Conservation (phyloP, 2,888 invertebrate genomes). For the Diloba caeruleocephala region DNA sequence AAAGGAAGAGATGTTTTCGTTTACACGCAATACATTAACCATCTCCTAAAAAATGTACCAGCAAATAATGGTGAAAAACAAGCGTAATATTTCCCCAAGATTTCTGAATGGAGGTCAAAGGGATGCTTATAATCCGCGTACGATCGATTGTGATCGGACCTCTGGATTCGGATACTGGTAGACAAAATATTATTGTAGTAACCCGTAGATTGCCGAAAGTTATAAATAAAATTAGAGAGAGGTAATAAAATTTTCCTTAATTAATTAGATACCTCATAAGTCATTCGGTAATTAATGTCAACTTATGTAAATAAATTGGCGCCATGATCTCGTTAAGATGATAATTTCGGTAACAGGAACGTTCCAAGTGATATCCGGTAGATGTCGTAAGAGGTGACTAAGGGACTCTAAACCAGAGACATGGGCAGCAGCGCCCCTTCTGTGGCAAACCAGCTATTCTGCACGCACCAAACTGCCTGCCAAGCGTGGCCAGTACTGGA, state of each 20-base stretch:
- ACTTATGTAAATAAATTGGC: constrained; percentile 4
- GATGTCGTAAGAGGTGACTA: no score
- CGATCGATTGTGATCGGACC: constrained; percentile 31
- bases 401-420: no score
- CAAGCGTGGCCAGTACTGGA: no score
- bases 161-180: constrained; percentile 13
- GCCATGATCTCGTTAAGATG: constrained; percentile 9
- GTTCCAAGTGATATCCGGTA: no score
- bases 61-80: constrained; percentile 15
- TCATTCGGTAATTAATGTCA: constrained; percentile 19
- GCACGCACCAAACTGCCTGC: no score
- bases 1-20: not conserved
- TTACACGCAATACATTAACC: constrained; percentile 2
- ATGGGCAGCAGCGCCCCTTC: no score
- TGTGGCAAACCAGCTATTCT: no score
- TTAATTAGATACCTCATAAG: no score
- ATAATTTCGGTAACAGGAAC: no score
- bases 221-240: no score
- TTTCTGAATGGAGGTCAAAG: constrained; percentile 26
- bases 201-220: no score
- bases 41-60: constrained; percentile 4
- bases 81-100: constrained; percentile 13
- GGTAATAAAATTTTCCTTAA: constrained; percentile 3
- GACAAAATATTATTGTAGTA: constrained; percentile 23
- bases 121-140: constrained; percentile 32